Evolutionary conservation across 2,113 vertebrate genomes (phyloP).

Genomic region (Nyctereutes procyonoides): DNA sequence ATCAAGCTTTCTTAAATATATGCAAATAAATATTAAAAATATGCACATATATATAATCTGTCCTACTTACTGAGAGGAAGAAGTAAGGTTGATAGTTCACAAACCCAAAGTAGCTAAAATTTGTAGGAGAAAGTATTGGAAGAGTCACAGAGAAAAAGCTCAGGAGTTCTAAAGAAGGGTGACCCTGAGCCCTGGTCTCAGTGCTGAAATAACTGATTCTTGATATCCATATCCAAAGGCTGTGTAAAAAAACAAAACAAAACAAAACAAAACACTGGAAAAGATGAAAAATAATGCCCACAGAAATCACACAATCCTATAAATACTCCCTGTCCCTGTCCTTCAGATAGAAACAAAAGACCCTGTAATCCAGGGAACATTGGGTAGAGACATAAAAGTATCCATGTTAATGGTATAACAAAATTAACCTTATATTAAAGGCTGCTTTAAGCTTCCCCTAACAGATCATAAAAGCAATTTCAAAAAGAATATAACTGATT

Average conservation of each 20-base stretch:
- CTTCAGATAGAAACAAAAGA: background rate
- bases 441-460: background rate
- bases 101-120: background rate
- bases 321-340: background rate
- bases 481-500: background rate
- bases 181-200: background rate
- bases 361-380: background rate
- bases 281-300: background rate
- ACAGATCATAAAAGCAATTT: background rate
- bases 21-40: background rate
- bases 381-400: background rate
- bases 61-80: background rate
- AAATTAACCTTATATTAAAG: background rate
- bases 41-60: background rate
- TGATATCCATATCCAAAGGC: background rate
- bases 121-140: background rate
- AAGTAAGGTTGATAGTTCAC: background rate
- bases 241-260: background rate
- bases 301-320: background rate
- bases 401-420: background rate
- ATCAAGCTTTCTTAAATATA: background rate
- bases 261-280: background rate
- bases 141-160: background rate
- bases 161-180: background rate
- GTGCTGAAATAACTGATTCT: background rate